Conservation (phyloP, 2,113 vertebrate genomes). For the Heteronetta atricapilla region DNA sequence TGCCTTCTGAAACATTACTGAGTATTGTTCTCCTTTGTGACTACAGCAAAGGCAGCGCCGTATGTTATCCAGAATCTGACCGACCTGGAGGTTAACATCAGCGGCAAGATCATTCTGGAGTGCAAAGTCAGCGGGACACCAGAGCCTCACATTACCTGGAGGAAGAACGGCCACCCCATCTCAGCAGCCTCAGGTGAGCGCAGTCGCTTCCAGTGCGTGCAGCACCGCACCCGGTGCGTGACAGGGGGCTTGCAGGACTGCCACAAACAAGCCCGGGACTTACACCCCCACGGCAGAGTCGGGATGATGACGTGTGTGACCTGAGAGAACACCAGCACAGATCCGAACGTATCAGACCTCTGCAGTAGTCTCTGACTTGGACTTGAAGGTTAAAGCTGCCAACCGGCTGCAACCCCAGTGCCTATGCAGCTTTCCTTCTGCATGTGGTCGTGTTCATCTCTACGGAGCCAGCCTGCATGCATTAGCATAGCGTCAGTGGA, state of each 20-base stretch:
- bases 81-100: conserved; percentile 86
- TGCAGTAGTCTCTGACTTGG: not conserved
- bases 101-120: conserved; percentile 83
- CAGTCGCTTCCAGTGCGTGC: rapidly evolving
- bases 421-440: not conserved
- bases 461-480: not conserved
- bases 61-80: conserved; percentile 86
- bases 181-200: conserved; percentile 82
- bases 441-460: rapidly evolving
- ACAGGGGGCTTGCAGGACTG: rapidly evolving
- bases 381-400: not conserved
- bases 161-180: conserved; percentile 81
- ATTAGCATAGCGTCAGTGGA: not conserved
- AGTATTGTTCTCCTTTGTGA: not conserved
- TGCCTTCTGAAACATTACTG: not conserved
- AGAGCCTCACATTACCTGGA: conserved; percentile 80
- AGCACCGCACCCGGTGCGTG: rapidly evolving
- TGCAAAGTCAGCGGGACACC: conserved; percentile 84
- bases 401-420: rapidly evolving
- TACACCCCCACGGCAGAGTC: not conserved
- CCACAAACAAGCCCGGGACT: rapidly evolving
- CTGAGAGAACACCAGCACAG: not conserved
- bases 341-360: rapidly evolving
- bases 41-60: conserved; percentile 77
- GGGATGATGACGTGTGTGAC: rapidly evolving